Evolutionary conservation across 1,140 invertebrate genomes (phyloP).

Genomic region (Drosophila watanabei): DNA sequence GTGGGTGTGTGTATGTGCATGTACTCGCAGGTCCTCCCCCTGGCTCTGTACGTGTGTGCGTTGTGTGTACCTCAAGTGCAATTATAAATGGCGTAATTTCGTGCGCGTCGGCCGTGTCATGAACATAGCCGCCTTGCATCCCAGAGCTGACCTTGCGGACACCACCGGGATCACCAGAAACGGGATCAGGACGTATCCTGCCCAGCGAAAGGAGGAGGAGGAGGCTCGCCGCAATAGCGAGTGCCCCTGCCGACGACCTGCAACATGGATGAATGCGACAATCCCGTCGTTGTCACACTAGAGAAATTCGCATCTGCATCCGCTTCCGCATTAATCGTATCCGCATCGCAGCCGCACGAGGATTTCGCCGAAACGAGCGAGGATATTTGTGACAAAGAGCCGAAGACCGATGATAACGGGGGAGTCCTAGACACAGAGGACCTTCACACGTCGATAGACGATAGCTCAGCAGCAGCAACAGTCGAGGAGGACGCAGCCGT

Average conservation of each 20-base stretch:
- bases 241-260: constrained; percentile 62
- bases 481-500: constrained; percentile 62
- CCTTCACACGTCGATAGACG: constrained; percentile 7
- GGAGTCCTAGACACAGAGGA: constrained; percentile 29
- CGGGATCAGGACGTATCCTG: constrained; percentile 46
- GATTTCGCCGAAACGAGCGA: constrained; percentile 35
- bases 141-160: constrained; percentile 17
- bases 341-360: constrained; percentile 60
- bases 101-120: constrained; percentile 61
- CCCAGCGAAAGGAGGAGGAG: constrained; percentile 24
- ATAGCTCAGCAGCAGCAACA: constrained; percentile 34
- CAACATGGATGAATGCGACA: constrained; percentile 86
- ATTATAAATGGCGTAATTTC: constrained; percentile 82
- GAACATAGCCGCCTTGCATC: constrained; percentile 55
- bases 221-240: constrained; percentile 65
- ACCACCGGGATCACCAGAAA: constrained; percentile 11
- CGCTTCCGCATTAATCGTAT: constrained; percentile 3
- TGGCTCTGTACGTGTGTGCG: constrained; percentile 19
- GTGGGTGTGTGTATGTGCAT: constrained; percentile 35
- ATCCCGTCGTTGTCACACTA: constrained; percentile 82
- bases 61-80: constrained; percentile 63
- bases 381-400: constrained; percentile 35
- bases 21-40: constrained; percentile 20
- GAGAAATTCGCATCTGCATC: constrained; percentile 28
- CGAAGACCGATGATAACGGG: constrained; percentile 41